Conservation (phyloP, 2,888 invertebrate genomes). For the Nomada fucata region DNA sequence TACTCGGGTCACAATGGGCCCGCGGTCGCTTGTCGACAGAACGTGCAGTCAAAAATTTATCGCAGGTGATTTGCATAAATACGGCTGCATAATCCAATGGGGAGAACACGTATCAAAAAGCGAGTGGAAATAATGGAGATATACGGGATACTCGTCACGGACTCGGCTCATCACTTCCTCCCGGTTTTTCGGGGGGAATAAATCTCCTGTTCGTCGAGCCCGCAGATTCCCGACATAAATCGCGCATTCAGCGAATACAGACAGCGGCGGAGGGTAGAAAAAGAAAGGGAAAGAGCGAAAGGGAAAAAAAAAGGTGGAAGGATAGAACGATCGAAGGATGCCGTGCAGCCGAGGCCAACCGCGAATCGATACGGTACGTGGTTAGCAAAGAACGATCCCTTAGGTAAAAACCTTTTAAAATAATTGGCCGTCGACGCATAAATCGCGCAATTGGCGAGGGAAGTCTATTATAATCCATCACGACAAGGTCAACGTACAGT, state of each 20-base stretch:
- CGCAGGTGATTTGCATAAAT: constrained; percentile 48
- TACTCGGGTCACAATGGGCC: constrained; percentile 16
- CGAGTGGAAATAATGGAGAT: constrained; percentile 34
- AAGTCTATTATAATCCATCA: constrained; percentile 27
- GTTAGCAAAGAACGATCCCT: constrained; percentile 18
- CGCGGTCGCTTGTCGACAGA: constrained; percentile 21
- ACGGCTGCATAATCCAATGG: constrained; percentile 39
- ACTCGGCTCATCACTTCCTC: constrained; percentile 40
- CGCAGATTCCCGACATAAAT: constrained; percentile 43
- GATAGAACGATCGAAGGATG: neutral
- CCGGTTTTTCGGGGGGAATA: constrained; percentile 32
- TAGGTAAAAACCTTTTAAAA: constrained; percentile 49
- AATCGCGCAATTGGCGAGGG: constrained; percentile 26
- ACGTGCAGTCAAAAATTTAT: constrained; percentile 47
- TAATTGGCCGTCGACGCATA: constrained; percentile 47
- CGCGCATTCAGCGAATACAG: constrained; percentile 48
- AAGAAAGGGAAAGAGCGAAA: neutral
- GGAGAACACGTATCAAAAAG: constrained; percentile 9
- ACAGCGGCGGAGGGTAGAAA: neutral
- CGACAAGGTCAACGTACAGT: constrained; percentile 1
- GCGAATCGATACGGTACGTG: constrained; percentile 28
- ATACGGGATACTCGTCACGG: constrained; percentile 28
- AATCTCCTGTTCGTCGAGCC: constrained; percentile 44
- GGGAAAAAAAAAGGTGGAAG: neutral
- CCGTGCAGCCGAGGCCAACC: neutral